Evolutionary conservation across 2,113 vertebrate genomes (phyloP), one percentile per base, ranked within the genome.

Genomic region (Rafetus swinhoei): DNA sequence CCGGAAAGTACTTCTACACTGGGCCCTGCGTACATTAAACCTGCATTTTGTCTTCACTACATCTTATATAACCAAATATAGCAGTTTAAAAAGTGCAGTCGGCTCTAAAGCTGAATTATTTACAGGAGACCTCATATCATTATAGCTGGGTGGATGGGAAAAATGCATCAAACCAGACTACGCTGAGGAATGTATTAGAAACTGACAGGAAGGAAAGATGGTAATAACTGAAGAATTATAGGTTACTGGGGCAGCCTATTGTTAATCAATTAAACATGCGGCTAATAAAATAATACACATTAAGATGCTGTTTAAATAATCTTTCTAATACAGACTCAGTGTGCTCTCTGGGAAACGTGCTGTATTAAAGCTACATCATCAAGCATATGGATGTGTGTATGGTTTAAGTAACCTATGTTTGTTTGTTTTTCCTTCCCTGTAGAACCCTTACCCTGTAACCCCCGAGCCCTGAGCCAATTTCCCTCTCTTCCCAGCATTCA

Each of bases 251-350:
- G 27, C 56, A 93, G 90, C 56, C 76, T 87, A 83, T 85, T 93
- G 79, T 90, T 91, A 97, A 95, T 95, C 94, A 96, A 94, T 95
- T 96, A 96, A 96, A 95, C 81, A 81, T 14, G 81, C 54, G 72
- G 65, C 74, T 94, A 84, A 93, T 93, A 94, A 86, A 84, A 45
- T 79, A 76, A 60, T 27, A 29, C 91, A 76, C 45, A 45, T 83
- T 3, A 62, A 94, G 87, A 86, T 94, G 74, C 16, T 3, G 4
- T 82, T 96, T 92, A 87, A 50, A 77, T 19, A 94, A 60, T 79
- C 90, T 90, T 21, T 62, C 54, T 3, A 45, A 65, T 32, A 29
- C 3, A 60, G 55, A 0, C 4, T 29, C 4, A 21, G 62, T 35
- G n/a, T 54, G 24, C 25, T 76, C 25, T 76, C 25, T 25, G 53